Evolutionary conservation across 2,113 vertebrate species (phyloP).

Genomic region (Tringa solitaria): DNA sequence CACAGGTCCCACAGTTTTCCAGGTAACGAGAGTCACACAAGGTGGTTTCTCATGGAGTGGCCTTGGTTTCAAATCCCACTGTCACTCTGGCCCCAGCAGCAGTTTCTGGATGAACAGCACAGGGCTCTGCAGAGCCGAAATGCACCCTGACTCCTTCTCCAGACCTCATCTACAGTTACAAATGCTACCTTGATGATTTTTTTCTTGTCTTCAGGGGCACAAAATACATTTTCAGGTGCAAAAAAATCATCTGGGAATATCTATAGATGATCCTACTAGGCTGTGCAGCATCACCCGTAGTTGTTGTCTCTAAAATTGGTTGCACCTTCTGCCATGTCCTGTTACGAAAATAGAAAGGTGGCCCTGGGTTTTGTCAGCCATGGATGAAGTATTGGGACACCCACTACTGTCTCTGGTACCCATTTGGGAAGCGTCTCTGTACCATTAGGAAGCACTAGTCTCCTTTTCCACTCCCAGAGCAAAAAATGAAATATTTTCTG

Average conservation of each 20-base stretch:
- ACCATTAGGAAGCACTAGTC: not conserved
- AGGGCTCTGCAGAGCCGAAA: not conserved
- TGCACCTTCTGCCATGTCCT: not conserved
- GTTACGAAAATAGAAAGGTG: not conserved
- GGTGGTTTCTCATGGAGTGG: not conserved
- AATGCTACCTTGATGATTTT: not conserved
- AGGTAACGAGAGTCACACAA: not conserved
- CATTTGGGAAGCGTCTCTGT: not conserved
- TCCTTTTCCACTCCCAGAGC: not conserved
- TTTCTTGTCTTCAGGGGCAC: not conserved
- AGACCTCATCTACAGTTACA: not conserved
- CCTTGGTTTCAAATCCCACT: not conserved
- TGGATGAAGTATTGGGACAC: not conserved
- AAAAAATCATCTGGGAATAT: not conserved
- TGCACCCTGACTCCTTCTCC: not conserved
- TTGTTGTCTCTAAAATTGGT: not conserved
- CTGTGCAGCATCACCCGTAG: not conserved
- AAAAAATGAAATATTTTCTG: not conserved
- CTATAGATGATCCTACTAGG: not conserved
- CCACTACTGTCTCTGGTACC: not conserved
- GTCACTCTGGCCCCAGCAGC: not conserved
- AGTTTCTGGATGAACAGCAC: accelerated
- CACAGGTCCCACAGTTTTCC: not conserved
- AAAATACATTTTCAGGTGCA: not conserved
- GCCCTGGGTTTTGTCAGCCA: not conserved